Evolutionary conservation across 1,140 invertebrate species (phyloP).

Genomic region (Apis dorsata): DNA sequence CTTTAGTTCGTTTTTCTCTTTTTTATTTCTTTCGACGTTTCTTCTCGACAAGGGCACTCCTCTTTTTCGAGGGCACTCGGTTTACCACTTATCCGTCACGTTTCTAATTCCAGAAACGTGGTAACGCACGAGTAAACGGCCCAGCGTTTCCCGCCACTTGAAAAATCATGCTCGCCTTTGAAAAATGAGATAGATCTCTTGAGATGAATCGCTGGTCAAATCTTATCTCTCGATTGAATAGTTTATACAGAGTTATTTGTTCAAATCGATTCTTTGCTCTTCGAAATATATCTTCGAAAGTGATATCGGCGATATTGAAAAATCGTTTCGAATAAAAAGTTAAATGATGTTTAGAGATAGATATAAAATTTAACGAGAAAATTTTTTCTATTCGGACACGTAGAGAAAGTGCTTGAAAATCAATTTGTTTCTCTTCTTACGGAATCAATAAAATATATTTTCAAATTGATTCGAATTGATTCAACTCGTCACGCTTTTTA

Average conservation of each 20-base stretch:
- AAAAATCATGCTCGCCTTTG: not conserved
- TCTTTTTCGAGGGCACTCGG: slow-evolving; percentile 16
- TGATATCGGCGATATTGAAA: too few relatives aligned
- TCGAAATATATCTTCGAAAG: not conserved
- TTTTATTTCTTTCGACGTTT: not conserved
- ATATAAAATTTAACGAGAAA: too few relatives aligned
- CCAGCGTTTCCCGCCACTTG: not conserved
- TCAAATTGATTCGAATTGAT: too few relatives aligned
- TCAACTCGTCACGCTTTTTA: too few relatives aligned
- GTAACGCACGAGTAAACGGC: slow-evolving; percentile 33
- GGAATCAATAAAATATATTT: too few relatives aligned
- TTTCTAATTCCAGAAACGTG: slow-evolving; percentile 44
- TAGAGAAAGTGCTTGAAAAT: too few relatives aligned
- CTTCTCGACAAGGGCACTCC: slow-evolving; percentile 6
- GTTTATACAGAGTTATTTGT: not conserved
- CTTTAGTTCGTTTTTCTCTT: not conserved
- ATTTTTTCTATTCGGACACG: too few relatives aligned
- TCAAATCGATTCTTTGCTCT: not conserved
- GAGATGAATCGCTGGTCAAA: not conserved
- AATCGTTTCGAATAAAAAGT: too few relatives aligned
- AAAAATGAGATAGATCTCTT: not conserved
- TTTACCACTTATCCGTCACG: slow-evolving; percentile 32
- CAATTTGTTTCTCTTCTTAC: too few relatives aligned
- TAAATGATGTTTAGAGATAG: too few relatives aligned
- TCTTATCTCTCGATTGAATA: not conserved